phyloP scores from a whole-genome alignment of 1,140 invertebrate genomes.

The Hylaeus anthracinus region DNA sequence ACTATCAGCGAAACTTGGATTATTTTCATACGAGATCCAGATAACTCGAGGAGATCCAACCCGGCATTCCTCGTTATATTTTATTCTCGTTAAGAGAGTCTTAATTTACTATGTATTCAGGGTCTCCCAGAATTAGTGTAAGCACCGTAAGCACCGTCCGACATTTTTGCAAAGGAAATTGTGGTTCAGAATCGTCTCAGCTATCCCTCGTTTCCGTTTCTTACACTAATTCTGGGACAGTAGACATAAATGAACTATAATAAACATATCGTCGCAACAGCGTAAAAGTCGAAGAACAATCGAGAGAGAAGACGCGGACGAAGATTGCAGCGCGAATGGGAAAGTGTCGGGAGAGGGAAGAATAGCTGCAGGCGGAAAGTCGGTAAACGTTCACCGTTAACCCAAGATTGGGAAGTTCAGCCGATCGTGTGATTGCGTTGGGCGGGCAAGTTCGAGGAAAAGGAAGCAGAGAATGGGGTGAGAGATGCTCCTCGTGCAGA shows the following conservation, averaged over 20 bases:
- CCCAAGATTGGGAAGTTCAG: conserved; percentile 72
- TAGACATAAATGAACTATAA: too few relatives aligned
- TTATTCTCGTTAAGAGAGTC: too few relatives aligned
- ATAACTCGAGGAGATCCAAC: conserved; percentile 43
- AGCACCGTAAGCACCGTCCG: too few relatives aligned
- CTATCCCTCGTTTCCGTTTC: too few relatives aligned
- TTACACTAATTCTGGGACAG: too few relatives aligned
- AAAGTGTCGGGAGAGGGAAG: background rate
- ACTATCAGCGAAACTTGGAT: conserved; percentile 53
- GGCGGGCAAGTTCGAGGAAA: conserved; percentile 51
- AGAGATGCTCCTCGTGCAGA: conserved; percentile 16
- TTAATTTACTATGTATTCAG: too few relatives aligned
- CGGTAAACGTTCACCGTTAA: conserved; percentile 64
- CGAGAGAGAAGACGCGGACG: background rate
- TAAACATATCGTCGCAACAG: too few relatives aligned
- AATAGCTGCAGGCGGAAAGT: background rate
- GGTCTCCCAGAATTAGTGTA: too few relatives aligned
- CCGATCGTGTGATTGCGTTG: conserved; percentile 73
- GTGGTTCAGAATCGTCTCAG: too few relatives aligned
- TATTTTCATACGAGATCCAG: conserved; percentile 69
- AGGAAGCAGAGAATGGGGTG: conserved; percentile 46
- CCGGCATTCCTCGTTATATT: background rate
- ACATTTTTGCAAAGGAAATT: too few relatives aligned
- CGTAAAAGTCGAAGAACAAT: conserved; percentile 3
- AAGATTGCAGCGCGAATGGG: background rate